phyloP scores from a whole-genome alignment of 2,888 invertebrate genomes.

The Merodon equestris region DNA sequence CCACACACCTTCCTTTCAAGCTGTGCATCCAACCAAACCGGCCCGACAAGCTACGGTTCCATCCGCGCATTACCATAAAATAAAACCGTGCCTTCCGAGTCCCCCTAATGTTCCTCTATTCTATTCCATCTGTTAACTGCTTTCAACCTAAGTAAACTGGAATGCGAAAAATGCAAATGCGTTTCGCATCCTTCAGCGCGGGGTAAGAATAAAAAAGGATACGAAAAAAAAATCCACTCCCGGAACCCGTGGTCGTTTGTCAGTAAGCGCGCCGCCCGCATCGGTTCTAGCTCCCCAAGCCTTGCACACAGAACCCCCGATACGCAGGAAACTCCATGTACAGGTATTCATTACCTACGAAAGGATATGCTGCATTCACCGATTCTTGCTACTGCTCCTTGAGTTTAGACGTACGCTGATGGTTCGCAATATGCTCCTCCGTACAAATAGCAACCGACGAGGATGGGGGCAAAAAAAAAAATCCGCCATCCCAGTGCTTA shows the following conservation, averaged over 20 bases:
- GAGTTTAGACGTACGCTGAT: not conserved
- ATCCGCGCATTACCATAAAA: slow-evolving; percentile 15
- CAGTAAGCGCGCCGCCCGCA: slow-evolving; percentile 20
- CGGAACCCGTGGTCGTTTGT: slow-evolving; percentile 1
- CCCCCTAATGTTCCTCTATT: not conserved
- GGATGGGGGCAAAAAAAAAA: not conserved
- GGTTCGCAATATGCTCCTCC: slow-evolving; percentile 16
- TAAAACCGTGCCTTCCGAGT: not conserved
- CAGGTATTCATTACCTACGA: slow-evolving; percentile 22
- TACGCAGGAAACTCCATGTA: slow-evolving; percentile 24
- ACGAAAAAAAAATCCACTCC: slow-evolving; percentile 1
- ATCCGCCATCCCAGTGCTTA: slow-evolving; percentile 5
- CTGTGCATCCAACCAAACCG: not conserved
- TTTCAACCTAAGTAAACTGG: slow-evolving; percentile 13
- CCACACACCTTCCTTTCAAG: not conserved
- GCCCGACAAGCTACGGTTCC: not conserved
- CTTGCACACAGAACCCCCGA: slow-evolving; percentile 17
- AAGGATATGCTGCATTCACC: too few species aligned
- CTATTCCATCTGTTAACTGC: slow-evolving; percentile 25
- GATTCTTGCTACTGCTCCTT: too few species aligned
- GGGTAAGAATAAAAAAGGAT: not conserved
- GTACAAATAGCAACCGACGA: slow-evolving; percentile 1
- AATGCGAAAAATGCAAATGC: slow-evolving; percentile 37
- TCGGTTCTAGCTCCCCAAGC: slow-evolving; percentile 22
- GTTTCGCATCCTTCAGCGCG: slow-evolving; percentile 10